A percentile compares a stretch with the other conserved stretches of the same genome.
phyloP scores from a whole-genome alignment of 92 coral and sea anemone species.

The Bergia sp. region DNA sequence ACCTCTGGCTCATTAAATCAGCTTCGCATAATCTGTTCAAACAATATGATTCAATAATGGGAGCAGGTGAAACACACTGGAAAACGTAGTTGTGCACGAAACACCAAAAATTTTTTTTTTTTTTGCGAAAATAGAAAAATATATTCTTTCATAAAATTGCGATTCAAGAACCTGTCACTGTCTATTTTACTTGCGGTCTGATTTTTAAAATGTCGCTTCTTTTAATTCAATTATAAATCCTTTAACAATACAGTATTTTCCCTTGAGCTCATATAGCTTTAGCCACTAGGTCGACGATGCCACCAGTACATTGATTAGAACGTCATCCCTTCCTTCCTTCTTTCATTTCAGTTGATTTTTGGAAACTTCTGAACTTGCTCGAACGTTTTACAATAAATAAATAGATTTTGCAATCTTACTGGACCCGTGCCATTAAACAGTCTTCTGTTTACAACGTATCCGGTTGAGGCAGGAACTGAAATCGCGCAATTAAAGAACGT shows the following conservation, averaged over 20 bases:
- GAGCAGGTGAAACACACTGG: background rate
- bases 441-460: background rate
- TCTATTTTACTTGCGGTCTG: background rate
- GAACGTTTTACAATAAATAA: background rate
- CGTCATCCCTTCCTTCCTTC: background rate
- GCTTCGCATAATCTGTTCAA: background rate
- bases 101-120: background rate
- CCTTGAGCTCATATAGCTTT: background rate
- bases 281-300: background rate
- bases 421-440: background rate
- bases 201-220: background rate
- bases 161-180: background rate
- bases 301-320: background rate
- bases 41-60: background rate
- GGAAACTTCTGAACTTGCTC: conserved; percentile 8
- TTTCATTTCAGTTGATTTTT: background rate
- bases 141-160: background rate
- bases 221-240: conserved; percentile 2
- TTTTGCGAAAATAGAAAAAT: background rate
- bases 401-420: background rate
- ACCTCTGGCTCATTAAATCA: background rate
- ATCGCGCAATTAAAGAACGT: conserved; percentile 29
- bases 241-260: background rate
- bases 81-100: conserved; percentile 10
- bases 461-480: conserved; percentile 18